A percentile compares a stretch with the other conserved stretches of the same genome.
Evolutionary conservation across 1,140 invertebrate species (phyloP).

Genomic region (Aculops lycopersici): DNA sequence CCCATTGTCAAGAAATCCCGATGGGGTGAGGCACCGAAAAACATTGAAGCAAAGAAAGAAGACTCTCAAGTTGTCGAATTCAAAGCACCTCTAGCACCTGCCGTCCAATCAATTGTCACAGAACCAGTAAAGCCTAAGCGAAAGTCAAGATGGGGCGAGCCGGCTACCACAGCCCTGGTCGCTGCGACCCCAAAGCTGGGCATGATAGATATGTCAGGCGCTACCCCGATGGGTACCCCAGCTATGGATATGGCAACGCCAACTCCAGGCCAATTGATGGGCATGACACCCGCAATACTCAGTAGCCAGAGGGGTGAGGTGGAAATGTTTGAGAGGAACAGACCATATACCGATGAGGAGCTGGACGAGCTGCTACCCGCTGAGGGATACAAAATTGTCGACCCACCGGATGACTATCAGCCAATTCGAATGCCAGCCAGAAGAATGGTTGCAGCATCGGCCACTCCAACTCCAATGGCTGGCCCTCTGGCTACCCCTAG

Average conservation of each 20-base stretch:
- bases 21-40: no score
- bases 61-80: no score
- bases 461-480: conserved; percentile 58
- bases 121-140: no score
- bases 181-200: conserved; percentile 19
- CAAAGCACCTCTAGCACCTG: no score
- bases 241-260: conserved; percentile 95
- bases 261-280: conserved; percentile 60
- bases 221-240: conserved; percentile 72
- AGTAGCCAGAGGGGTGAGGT: conserved; percentile 95
- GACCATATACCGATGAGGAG: conserved; percentile 82
- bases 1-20: no score
- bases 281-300: conserved; percentile 94
- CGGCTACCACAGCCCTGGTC: conserved; percentile 26
- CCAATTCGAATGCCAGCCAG: conserved; percentile 85
- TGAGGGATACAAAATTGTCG: conserved; percentile 81
- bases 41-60: no score
- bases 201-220: conserved; percentile 31
- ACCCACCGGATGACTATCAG: conserved; percentile 75
- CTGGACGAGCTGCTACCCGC: conserved; percentile 82
- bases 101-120: no score
- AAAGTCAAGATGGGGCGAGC: conserved; percentile 76
- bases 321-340: conserved; percentile 89
- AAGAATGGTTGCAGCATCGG: conserved; percentile 83
- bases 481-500: conserved; percentile 1